Conservation (phyloP, 2,113 vertebrate species). For the Corvus hawaiiensis region DNA sequence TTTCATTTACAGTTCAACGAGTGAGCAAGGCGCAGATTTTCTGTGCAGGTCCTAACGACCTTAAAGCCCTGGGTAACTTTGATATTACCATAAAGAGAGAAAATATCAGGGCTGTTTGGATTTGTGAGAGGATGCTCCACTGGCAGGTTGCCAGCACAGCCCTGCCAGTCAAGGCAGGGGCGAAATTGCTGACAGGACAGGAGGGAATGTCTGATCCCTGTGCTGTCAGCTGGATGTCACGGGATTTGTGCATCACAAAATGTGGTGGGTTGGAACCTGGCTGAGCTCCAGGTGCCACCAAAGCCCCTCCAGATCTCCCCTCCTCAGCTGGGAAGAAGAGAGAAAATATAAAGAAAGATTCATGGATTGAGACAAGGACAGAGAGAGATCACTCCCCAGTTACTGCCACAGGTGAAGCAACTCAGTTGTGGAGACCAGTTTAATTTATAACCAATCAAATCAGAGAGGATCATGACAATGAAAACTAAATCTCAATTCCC, state of each 20-base stretch:
- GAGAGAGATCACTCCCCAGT: neutral
- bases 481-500: neutral
- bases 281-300: neutral
- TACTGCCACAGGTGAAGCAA: neutral
- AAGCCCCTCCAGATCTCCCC: neutral
- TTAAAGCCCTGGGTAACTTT: slow-evolving; percentile 32
- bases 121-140: neutral
- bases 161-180: neutral
- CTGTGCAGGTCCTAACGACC: neutral
- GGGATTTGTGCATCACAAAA: neutral
- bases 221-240: neutral
- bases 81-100: neutral
- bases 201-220: neutral
- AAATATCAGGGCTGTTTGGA: neutral
- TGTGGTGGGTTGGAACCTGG: neutral
- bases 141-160: neutral
- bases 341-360: neutral
- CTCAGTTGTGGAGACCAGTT: neutral
- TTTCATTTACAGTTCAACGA: neutral
- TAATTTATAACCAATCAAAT: neutral
- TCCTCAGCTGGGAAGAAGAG: neutral
- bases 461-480: neutral
- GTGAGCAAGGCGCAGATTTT: neutral
- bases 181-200: neutral
- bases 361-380: neutral